Base-by-base conservation (phyloP, 2,888 invertebrate genomes). In the Doris montereyensis region DNA sequence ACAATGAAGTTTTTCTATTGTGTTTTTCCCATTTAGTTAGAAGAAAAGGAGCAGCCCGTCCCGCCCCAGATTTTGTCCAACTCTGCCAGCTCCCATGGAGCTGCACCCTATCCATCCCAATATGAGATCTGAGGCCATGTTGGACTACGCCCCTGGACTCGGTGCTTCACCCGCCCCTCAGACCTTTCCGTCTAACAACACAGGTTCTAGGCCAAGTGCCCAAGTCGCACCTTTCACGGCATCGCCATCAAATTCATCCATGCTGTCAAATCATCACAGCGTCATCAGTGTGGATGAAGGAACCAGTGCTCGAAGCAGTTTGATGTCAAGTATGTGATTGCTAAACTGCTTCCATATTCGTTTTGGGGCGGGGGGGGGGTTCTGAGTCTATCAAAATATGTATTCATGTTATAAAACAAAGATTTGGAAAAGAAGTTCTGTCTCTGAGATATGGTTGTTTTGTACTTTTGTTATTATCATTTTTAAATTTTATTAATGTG, bases 201-300 rank as follows among this genome's bases (percentile, higher is more conserved):
- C 35, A 34, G 77, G 71, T 60, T 17, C 52, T 28, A n/a, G 77
- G 52, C 83, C 84, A 13, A 85, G 85, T 84, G 84, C 85, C 5
- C 84, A 85, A 75, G 85, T 85, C 8, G 83, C 82, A 24, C 86
- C 86, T 8, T 86, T 85, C 75, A 83, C 83, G n/a, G 80, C 85
- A 71, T 84, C 81, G 3, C 81, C 86, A 0, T 81, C 84, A 4
- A 35, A 73, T 13, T 62, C 78, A n/a, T 72, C 70, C 13, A 72
- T 41, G 0, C 73, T 77, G n/a, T 80, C 81, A 4, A 21, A 26
- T 1, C 62, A 75, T 67, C 87, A 88, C 80, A 88, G 87, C 82
- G 86, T 89, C 10, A 89, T 89, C 65, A 88, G 83, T 84, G 88
- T 89, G 21, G 89, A 89, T 81, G 85, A 83, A 68, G 89, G 89